Conservation (phyloP, 2,113 vertebrate species). For the Notothenia coriiceps region DNA sequence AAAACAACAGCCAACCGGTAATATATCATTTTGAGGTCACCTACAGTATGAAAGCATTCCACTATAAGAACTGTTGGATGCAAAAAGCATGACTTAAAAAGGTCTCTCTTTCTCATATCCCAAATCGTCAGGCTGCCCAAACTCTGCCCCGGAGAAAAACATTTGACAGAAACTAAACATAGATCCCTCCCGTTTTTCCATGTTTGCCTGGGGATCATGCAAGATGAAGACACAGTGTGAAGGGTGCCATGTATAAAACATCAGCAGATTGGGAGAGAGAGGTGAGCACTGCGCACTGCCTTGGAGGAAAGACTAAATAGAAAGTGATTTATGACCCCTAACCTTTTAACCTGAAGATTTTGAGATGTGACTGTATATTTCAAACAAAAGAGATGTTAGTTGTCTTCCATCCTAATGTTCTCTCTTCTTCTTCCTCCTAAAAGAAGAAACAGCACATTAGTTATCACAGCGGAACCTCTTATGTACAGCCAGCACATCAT, state of each 20-base stretch:
- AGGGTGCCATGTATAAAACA: slow-evolving; percentile 76
- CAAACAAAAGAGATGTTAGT: slow-evolving; percentile 20
- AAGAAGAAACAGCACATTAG: not conserved
- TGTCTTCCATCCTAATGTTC: not conserved
- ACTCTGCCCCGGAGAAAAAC: slow-evolving; percentile 59
- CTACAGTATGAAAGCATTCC: slow-evolving; percentile 56
- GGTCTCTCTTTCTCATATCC: slow-evolving; percentile 49
- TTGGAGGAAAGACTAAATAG: slow-evolving; percentile 55
- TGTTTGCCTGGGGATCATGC: slow-evolving; percentile 54
- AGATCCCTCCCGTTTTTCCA: slow-evolving; percentile 56
- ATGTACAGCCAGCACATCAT: not conserved
- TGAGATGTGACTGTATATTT: slow-evolving; percentile 17
- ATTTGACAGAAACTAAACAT: slow-evolving; percentile 73
- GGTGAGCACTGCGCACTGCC: slow-evolving; percentile 58
- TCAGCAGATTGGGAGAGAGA: slow-evolving; percentile 62
- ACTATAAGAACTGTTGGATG: slow-evolving; percentile 38
- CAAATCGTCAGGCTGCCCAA: slow-evolving; percentile 51
- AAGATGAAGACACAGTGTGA: slow-evolving; percentile 72
- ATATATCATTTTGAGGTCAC: slow-evolving; percentile 61
- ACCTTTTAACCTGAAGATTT: slow-evolving; percentile 61
- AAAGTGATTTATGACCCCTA: slow-evolving; percentile 64
- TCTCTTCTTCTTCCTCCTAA: not conserved
- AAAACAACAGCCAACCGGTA: slow-evolving; percentile 60
- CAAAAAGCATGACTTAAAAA: slow-evolving; percentile 37
- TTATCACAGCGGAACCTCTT: slow-evolving; percentile 2